These are phyloP conservation scores for Drosophila nasuta DNA, from an alignment of 1,140 invertebrate genomes.

Conservation along the genomic window DNA sequence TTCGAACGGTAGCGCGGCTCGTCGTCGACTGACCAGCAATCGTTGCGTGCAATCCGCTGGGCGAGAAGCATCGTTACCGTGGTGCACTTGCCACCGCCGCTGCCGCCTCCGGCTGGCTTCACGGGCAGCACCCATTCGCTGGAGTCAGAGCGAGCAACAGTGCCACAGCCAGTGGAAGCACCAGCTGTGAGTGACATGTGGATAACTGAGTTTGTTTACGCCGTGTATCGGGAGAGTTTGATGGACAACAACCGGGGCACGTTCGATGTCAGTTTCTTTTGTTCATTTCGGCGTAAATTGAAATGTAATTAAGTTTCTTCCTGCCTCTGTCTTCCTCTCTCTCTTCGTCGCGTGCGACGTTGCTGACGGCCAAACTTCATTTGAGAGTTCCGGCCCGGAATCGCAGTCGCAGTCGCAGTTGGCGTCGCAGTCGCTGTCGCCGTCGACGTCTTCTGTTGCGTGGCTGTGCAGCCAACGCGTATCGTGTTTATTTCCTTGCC, in stretches of 20 bases:
- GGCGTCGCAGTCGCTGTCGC: background rate
- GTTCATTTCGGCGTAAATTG: slow-evolving; percentile 55
- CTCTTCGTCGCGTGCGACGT: slow-evolving; percentile 50
- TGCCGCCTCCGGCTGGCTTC: slow-evolving; percentile 40
- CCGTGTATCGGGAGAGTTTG: slow-evolving; percentile 14
- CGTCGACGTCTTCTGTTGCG: slow-evolving; percentile 33
- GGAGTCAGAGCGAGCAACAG: slow-evolving; percentile 70
- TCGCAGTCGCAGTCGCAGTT: slow-evolving; percentile 6
- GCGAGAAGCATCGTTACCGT: slow-evolving; percentile 83
- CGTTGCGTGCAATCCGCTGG: slow-evolving; percentile 76
- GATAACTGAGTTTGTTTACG: slow-evolving; percentile 62
- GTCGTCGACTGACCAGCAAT: slow-evolving; percentile 82
- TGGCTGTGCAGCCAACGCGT: slow-evolving; percentile 65
- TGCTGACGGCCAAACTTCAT: slow-evolving; percentile 64
- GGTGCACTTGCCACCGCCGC: slow-evolving; percentile 54
- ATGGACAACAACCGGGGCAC: background rate
- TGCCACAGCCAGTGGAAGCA: slow-evolving; percentile 8
- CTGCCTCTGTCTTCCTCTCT: slow-evolving; percentile 38
- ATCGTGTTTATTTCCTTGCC: slow-evolving; percentile 64
- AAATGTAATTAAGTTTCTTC: slow-evolving; percentile 78
- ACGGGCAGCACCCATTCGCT: slow-evolving; percentile 60
- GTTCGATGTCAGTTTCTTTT: slow-evolving; percentile 8
- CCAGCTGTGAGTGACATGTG: slow-evolving; percentile 74
- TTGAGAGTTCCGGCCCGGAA: slow-evolving; percentile 31
- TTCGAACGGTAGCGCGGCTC: slow-evolving; percentile 78